Percentiles rank a stretch among this genome's conserved stretches.
Conservation (phyloP, 2,113 vertebrate species). For the Eudyptes chrysolophus region DNA sequence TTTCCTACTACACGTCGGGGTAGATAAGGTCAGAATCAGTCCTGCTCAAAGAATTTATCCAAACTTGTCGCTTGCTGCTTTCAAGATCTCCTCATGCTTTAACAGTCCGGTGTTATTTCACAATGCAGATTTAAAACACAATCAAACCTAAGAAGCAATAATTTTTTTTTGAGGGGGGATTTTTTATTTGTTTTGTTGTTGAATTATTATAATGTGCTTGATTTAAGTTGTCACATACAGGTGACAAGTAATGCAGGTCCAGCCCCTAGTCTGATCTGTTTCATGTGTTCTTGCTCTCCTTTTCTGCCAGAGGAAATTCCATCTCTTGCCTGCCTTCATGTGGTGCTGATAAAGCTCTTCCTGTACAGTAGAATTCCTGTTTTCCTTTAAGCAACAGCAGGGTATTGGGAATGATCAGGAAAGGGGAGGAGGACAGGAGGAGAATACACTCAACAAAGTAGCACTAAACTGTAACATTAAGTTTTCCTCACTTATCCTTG, state of each 20-base stretch:
- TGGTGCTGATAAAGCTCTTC: constrained; percentile 98
- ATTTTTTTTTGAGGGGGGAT: background rate
- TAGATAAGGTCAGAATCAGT: constrained; percentile 26
- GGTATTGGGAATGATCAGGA: constrained; percentile 88
- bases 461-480: constrained; percentile 44
- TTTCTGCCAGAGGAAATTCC: constrained; percentile 94
- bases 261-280: constrained; percentile 75
- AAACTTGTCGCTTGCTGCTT: background rate
- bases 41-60: background rate
- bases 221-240: constrained; percentile 72
- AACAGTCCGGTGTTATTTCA: background rate
- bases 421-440: constrained; percentile 80
- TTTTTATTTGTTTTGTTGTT: background rate
- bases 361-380: constrained; percentile 97
- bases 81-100: background rate
- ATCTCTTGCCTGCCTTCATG: constrained; percentile 93
- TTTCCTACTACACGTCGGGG: background rate
- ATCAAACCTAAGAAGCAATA: background rate
- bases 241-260: constrained; percentile 78
- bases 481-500: constrained; percentile 44
- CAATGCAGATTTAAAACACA: background rate
- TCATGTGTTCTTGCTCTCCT: constrained; percentile 76
- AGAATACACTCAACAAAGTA: constrained; percentile 72
- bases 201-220: background rate
- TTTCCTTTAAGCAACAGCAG: constrained; percentile 87